Base-by-base conservation (phyloP, 2,797 vertebrate genomes). In the Myotis myotis region DNA sequence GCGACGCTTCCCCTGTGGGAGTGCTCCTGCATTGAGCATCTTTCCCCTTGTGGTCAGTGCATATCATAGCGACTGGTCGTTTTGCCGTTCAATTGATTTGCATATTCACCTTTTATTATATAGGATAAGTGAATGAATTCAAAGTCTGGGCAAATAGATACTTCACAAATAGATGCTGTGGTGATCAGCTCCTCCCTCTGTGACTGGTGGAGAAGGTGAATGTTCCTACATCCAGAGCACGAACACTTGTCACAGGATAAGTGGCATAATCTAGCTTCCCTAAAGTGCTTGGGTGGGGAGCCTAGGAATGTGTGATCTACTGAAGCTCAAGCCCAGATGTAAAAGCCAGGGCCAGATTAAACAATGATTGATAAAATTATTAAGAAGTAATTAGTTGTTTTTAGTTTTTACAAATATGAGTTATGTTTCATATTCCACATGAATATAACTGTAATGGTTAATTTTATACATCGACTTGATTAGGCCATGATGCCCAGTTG, bases 351-450 rank as follows among this genome's bases (percentile, higher is more conserved):
- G 5, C 30, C 62, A 55, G 60, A 28, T 33, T 33, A 94, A 91
- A n/a, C 47, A 87, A 47, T 6, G 60, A 53, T 8, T 68, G 23
- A 75, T 76, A 70, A 17, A 68, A 47, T 57, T 60, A 49, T 47
- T 93, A 33, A 64, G 53, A 87, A 72, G 19, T 17, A 64, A 28
- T 47, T 79, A 66, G 80, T 30, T 51, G 4, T 60, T 70, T 95
- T 76, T 51, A 22, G 28, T 49, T 85, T 92, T 71, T 38, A 85
- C 68, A 80, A 93, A 47, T 79, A 66, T 0, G 3, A 41, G 36
- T 30, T 72, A 44, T 19, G 11, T 60, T 76, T 33, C 13, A 4
- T 23, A 19, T 71, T 74, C 36, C 7, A 41, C 8, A 30, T 3
- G 30, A 86, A 17, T 33, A 22, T 23, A 51, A 36, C 72, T 23